These are phyloP conservation scores for Mactra quadrangularis DNA, from an alignment of 1,140 invertebrate genomes.

Conservation along the genomic window DNA sequence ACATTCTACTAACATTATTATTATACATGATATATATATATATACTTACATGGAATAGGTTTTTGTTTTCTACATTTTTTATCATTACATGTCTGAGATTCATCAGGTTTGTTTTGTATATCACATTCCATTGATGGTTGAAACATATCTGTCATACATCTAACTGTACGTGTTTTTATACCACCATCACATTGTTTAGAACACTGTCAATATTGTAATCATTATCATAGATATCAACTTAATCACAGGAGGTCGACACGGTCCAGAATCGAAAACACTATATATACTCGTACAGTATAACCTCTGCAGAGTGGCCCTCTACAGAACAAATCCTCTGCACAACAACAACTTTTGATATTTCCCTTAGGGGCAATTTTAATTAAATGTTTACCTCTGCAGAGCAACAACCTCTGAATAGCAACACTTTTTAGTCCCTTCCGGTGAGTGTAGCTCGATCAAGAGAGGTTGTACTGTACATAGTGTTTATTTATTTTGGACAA, in stretches of 20 bases:
- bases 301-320: too few species aligned
- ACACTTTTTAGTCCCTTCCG: too few species aligned
- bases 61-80: background rate
- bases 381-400: too few species aligned
- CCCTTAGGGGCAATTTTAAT: background rate
- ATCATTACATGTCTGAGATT: conserved; percentile 8
- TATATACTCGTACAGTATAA: background rate
- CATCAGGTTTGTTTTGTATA: background rate
- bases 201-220: conserved; percentile 14
- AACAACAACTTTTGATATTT: background rate
- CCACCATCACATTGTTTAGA: conserved; percentile 31
- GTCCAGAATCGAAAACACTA: background rate
- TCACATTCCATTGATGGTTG: background rate
- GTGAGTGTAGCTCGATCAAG: too few species aligned
- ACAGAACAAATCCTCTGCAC: background rate
- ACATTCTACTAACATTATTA: background rate
- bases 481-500: too few species aligned
- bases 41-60: background rate
- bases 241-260: background rate
- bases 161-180: background rate
- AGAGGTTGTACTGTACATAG: too few species aligned
- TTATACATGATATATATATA: background rate
- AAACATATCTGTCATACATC: conserved; percentile 7
- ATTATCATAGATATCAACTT: background rate
- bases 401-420: too few species aligned